Conservation (phyloP, 2,113 vertebrate genomes). For the Oenanthe melanoleuca region DNA sequence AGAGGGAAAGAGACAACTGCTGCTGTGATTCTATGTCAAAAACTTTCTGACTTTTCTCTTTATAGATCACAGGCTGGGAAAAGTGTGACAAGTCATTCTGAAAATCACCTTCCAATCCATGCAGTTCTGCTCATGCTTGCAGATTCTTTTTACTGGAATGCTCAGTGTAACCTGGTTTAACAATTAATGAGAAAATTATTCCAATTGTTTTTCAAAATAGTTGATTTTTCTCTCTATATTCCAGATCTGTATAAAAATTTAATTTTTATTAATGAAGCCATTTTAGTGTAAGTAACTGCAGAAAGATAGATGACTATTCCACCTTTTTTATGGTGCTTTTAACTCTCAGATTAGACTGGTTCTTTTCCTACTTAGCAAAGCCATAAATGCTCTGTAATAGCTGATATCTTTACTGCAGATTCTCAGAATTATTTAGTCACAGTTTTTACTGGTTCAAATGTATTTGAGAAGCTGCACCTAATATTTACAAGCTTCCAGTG, state of each 20-base stretch:
- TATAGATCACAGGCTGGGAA: neutral
- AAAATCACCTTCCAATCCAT: neutral
- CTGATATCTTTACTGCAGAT: neutral
- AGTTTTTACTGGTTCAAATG: neutral
- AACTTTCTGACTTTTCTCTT: neutral
- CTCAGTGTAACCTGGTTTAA: neutral
- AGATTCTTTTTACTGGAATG: neutral
- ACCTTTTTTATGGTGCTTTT: neutral
- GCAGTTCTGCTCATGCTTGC: neutral
- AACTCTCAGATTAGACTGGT: neutral
- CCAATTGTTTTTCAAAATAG: neutral
- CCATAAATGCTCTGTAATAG: neutral
- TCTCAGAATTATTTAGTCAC: neutral
- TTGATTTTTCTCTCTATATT: neutral
- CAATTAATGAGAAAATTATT: neutral
- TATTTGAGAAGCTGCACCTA: neutral
- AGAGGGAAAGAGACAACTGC: neutral
- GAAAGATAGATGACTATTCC: neutral
- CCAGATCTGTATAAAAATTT: neutral
- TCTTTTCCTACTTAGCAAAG: neutral
- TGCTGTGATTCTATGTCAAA: neutral
- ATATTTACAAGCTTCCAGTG: neutral
- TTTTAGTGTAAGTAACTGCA: neutral
- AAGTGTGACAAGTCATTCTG: neutral
- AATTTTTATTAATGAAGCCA: neutral